Evolutionary conservation across 2,888 invertebrate species (phyloP), one percentile per base, ranked within the genome.

Genomic region (Lepidochitona cinerea): DNA sequence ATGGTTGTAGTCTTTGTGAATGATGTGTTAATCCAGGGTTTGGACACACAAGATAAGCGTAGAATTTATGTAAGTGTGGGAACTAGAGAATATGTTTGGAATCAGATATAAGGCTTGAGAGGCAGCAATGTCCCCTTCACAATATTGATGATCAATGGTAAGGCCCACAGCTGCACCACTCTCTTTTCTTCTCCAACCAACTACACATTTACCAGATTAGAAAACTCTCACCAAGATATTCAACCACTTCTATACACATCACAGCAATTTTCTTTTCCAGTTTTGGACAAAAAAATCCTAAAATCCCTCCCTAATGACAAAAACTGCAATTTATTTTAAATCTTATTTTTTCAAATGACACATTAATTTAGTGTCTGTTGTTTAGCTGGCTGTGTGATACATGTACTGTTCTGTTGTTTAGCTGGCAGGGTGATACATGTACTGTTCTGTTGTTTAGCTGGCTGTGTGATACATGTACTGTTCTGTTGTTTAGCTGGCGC

Each of bases 1-100:
- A 23, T 49, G 23, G 18, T 49, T 49, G n/a, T n/a, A n/a, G n/a
- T 49, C 49, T 49, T 49, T 49, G 49, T 49, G n/a, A 18, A n/a
- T 49, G n/a, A 18, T 49, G 49, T 1, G 3, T 49, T 23, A 2
- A 49, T 49, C 49, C 7, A 49, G 49, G 18, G 59, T 4, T 12
- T 59, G 59, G 26, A 59, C 12, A 29, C 59, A 29, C 23, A 59
- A 59, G 59, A 59, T 59, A 59, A 59, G 12, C 59, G 29, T 29
- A 26, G 59, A 59, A 59, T 59, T 59, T 59, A 59, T 32, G 59
- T 59, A 59, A 59, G 59, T 59, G 59, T 59, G 59, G 59, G 59
- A 59, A 59, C 59, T 32, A 59, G 9, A 14, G 4, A 32, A 59
- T 26, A 23, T 59, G 59, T 2, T 26, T 1, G 4, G 9, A 26